Evolutionary conservation across 1,140 invertebrate genomes (phyloP).

Genomic region (Oscheius sp.): DNA sequence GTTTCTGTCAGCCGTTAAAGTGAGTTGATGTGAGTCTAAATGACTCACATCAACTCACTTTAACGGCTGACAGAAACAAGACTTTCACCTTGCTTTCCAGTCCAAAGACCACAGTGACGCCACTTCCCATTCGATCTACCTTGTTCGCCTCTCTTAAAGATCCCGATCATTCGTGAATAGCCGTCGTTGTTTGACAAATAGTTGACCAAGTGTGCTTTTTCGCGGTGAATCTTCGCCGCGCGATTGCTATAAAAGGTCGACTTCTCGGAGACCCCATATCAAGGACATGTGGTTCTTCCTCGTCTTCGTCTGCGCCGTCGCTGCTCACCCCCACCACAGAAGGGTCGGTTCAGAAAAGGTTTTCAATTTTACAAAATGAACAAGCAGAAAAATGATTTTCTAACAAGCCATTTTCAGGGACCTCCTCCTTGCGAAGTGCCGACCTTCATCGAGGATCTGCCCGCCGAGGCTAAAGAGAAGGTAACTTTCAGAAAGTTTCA

Average conservation of each 20-base stretch:
- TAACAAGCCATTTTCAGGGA: slow-evolving; percentile 13
- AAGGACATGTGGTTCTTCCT: not conserved
- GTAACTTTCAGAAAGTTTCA: too few species aligned
- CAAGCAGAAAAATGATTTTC: not conserved
- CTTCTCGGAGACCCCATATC: not conserved
- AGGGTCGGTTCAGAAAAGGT: too few species aligned
- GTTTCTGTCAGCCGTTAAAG: too few species aligned
- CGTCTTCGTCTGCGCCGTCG: not conserved
- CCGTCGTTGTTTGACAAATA: slow-evolving; percentile 9
- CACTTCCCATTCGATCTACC: too few species aligned
- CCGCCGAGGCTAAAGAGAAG: slow-evolving; percentile 20
- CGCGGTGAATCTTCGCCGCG: not conserved
- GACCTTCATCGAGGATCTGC: slow-evolving; percentile 20
- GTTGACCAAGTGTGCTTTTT: not conserved
- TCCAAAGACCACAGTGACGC: not conserved
- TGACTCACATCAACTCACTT: too few species aligned
- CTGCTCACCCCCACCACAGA: not conserved
- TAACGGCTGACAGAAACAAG: too few species aligned
- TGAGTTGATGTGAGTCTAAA: too few species aligned
- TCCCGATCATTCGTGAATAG: slow-evolving; percentile 5
- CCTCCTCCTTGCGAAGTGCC: slow-evolving; percentile 26
- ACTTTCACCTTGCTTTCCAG: too few species aligned
- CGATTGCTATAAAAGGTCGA: not conserved
- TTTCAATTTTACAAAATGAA: not conserved
- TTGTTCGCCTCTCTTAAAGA: too few species aligned